Conservation (phyloP, 2,113 vertebrate species). For the Noctilio leporinus region DNA sequence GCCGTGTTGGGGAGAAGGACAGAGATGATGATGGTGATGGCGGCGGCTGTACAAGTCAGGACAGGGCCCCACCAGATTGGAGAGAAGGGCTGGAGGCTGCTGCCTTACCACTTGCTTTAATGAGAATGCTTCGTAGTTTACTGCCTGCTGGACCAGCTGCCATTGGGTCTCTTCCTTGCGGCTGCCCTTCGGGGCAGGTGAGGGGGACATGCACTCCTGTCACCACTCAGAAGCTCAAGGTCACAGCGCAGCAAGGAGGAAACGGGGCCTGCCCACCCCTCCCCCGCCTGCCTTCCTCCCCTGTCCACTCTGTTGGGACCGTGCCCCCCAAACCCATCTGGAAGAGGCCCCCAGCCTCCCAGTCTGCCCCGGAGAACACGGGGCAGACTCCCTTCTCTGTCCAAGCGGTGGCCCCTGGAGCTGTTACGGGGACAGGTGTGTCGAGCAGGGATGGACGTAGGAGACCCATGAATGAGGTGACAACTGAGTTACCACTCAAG, state of each 20-base stretch:
- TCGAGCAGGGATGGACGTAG: accelerated
- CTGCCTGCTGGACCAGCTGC: background rate
- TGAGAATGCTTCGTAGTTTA: background rate
- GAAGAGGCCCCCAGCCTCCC: background rate
- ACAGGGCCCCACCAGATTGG: background rate
- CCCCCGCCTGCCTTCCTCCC: background rate
- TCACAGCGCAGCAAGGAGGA: background rate
- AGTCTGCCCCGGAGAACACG: no score
- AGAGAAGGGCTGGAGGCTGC: background rate
- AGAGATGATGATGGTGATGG: accelerated
- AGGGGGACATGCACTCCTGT: background rate
- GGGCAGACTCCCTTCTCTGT: background rate
- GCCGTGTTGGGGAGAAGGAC: no score
- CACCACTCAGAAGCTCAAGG: background rate
- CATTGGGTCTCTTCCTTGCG: accelerated
- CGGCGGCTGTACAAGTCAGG: accelerated
- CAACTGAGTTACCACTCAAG: accelerated
- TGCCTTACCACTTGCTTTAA: background rate
- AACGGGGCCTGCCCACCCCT: background rate
- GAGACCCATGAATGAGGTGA: accelerated
- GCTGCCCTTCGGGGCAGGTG: accelerated
- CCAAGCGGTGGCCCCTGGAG: background rate
- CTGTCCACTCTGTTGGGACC: background rate
- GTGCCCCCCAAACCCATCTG: background rate
- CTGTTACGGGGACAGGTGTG: no score